phyloP scores from a whole-genome alignment of 2,113 vertebrate genomes.

The Xiphophorus couchianus region DNA sequence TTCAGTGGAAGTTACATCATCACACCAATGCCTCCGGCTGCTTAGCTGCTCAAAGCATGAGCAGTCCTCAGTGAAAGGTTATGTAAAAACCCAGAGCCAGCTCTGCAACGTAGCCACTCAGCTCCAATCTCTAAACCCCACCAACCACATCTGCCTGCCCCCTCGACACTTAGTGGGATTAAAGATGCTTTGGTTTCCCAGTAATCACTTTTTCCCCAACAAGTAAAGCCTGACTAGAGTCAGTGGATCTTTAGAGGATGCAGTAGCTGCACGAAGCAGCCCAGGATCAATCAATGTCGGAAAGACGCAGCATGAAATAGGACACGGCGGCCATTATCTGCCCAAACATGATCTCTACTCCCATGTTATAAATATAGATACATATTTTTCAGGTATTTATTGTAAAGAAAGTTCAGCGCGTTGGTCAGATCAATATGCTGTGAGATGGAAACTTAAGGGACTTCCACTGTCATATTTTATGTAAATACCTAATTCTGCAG shows the following conservation, averaged over 20 bases:
- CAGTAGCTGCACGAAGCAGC: slow-evolving; percentile 32
- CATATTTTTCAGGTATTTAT: background rate
- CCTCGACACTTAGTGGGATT: slow-evolving; percentile 59
- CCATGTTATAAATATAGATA: slow-evolving; percentile 29
- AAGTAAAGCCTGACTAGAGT: slow-evolving; percentile 58
- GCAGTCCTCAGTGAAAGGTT: slow-evolving; percentile 74
- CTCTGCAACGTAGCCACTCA: slow-evolving; percentile 65
- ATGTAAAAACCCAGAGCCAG: slow-evolving; percentile 74
- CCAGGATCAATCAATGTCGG: slow-evolving; percentile 60
- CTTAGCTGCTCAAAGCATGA: slow-evolving; percentile 70
- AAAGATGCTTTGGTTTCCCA: slow-evolving; percentile 61
- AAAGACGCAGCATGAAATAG: slow-evolving; percentile 72
- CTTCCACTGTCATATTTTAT: background rate
- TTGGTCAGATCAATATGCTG: slow-evolving; percentile 51
- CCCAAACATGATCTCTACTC: slow-evolving; percentile 42
- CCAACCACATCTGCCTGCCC: slow-evolving; percentile 54
- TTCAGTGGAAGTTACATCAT: slow-evolving; percentile 78
- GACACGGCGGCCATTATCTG: slow-evolving; percentile 62
- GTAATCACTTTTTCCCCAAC: slow-evolving; percentile 54
- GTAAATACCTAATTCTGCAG: slow-evolving; percentile 4
- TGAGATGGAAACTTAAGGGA: slow-evolving; percentile 39
- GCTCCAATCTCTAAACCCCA: slow-evolving; percentile 57
- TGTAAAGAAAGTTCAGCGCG: slow-evolving; percentile 42
- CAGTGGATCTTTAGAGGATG: slow-evolving; percentile 56
- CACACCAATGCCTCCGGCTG: slow-evolving; percentile 64